Percentiles rank a stretch among this genome's conserved stretches.
These are phyloP conservation scores for Saccostrea echinata DNA, from an alignment of 1,140 invertebrate genomes.

Conservation along the genomic window DNA sequence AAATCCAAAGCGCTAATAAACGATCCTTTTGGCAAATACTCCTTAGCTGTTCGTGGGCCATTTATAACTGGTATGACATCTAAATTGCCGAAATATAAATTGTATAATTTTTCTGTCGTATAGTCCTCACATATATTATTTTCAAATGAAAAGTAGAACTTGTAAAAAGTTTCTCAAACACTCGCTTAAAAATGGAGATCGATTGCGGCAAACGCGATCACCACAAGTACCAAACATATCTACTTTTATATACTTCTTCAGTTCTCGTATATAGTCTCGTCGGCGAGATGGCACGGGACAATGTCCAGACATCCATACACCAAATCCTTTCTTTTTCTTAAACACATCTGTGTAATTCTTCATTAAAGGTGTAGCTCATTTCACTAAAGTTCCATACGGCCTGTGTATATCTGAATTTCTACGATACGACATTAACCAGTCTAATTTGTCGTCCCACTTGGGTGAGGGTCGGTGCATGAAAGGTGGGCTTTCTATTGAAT, in stretches of 20 bases:
- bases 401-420: background rate
- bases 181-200: background rate
- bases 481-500: background rate
- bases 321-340: background rate
- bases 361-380: background rate
- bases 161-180: conserved; percentile 12
- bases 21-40: background rate
- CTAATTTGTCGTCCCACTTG: background rate
- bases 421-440: conserved; percentile 11
- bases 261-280: background rate
- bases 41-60: background rate
- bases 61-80: background rate
- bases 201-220: background rate
- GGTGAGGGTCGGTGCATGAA: background rate
- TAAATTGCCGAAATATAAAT: background rate
- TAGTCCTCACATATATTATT: conserved; percentile 2
- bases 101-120: background rate
- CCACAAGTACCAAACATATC: background rate
- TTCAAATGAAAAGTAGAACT: conserved; percentile 4
- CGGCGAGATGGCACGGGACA: background rate
- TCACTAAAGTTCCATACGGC: background rate
- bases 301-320: background rate
- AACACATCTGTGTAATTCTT: conserved; percentile 5
- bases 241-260: background rate
- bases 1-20: conserved; percentile 2